A percentile compares a stretch with the other conserved stretches of the same genome.
Conservation (phyloP, 2,797 vertebrate species). For the Labeo calbasu region DNA sequence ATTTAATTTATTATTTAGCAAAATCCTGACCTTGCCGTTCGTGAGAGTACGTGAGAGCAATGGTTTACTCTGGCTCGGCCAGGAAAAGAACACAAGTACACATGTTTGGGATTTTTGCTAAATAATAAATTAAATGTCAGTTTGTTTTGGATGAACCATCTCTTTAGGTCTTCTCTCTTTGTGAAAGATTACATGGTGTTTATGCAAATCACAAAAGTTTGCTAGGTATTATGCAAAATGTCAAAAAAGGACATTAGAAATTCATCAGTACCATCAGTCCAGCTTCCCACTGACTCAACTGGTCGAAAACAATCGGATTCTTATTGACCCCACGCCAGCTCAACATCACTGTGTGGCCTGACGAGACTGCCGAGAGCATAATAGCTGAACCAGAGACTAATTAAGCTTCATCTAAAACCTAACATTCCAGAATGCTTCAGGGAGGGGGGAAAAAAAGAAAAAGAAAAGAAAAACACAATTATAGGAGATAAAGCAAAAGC, state of each 20-base stretch:
- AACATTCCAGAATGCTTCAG: constrained; percentile 17
- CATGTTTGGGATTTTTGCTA: background rate
- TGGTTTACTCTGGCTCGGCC: background rate
- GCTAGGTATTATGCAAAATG: constrained; percentile 12
- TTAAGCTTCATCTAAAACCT: constrained; percentile 37
- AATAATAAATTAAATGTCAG: background rate
- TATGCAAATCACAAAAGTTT: background rate
- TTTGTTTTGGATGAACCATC: background rate
- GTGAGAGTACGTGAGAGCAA: background rate
- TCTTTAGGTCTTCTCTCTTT: background rate
- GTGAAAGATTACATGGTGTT: background rate
- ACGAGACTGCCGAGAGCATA: constrained; percentile 31
- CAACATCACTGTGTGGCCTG: constrained; percentile 35
- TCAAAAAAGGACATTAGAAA: constrained; percentile 29
- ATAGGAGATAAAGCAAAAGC: constrained; percentile 2
- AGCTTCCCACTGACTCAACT: constrained; percentile 1
- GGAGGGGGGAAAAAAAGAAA: background rate
- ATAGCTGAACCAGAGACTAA: constrained; percentile 36
- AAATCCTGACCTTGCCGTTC: background rate
- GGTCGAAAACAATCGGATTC: constrained; percentile 42
- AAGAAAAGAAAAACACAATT: background rate
- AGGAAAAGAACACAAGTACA: background rate
- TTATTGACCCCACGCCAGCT: constrained; percentile 27
- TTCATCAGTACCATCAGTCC: constrained; percentile 11
- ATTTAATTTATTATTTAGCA: background rate